Conservation (phyloP, 2,113 vertebrate genomes). For the Crocuta crocuta region DNA sequence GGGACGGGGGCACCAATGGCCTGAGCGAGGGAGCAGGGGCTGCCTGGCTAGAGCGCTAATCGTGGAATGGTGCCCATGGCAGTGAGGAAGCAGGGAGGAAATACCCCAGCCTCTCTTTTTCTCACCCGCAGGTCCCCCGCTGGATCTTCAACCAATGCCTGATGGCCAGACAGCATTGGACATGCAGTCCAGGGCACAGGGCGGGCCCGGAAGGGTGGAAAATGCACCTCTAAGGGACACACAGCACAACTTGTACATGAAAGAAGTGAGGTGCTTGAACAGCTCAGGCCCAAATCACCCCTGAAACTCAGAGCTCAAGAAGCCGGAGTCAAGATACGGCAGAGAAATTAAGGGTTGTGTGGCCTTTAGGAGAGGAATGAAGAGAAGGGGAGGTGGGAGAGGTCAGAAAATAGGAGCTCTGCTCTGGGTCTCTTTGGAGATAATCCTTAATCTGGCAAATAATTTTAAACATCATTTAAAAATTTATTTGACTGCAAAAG, state of each 20-base stretch:
- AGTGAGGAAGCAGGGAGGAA: background rate
- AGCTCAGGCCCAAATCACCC: background rate
- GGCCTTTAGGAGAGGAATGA: background rate
- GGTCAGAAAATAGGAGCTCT: background rate
- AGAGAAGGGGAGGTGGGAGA: background rate
- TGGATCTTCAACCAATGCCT: background rate
- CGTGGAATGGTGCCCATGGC: background rate
- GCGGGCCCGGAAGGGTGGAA: background rate
- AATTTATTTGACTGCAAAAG: background rate
- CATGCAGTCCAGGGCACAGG: background rate
- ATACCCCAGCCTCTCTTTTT: background rate
- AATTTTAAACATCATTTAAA: background rate
- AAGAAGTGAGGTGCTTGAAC: background rate
- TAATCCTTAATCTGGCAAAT: background rate
- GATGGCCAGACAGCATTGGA: fast-evolving
- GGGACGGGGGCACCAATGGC: background rate
- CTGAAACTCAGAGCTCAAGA: background rate
- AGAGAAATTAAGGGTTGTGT: background rate
- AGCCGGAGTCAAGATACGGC: background rate
- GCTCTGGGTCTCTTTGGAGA: background rate
- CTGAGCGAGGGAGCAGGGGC: background rate
- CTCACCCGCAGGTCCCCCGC: background rate
- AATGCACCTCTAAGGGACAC: background rate
- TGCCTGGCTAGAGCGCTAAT: background rate
- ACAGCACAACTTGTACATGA: background rate